Percentiles rank a stretch among this genome's conserved stretches.
These are phyloP conservation scores for Ginglymostoma cirratum DNA, from an alignment of 2,113 vertebrate genomes.

Conservation along the genomic window DNA sequence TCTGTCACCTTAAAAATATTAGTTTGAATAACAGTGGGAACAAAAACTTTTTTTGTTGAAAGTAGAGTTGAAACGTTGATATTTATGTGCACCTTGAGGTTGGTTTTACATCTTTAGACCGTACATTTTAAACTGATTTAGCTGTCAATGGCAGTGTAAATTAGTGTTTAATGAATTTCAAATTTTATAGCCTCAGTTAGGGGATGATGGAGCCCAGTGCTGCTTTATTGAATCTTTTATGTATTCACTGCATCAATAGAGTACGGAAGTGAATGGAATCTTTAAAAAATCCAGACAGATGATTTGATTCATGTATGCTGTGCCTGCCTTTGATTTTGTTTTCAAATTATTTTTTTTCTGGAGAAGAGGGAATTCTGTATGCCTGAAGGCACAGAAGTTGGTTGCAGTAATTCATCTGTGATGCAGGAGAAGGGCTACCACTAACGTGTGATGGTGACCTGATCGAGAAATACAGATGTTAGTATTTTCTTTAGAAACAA, in stretches of 20 bases:
- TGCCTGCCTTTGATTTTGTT: constrained; percentile 32
- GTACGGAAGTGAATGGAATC: constrained; percentile 20
- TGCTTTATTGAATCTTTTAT: not conserved
- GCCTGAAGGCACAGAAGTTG: not conserved
- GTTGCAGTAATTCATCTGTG: constrained; percentile 25
- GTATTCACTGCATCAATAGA: not conserved
- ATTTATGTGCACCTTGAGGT: not conserved
- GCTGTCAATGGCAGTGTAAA: not conserved
- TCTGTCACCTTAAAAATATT: not conserved
- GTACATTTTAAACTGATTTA: constrained; percentile 10
- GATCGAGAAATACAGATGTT: not conserved
- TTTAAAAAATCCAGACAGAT: constrained; percentile 30
- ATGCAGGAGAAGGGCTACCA: not conserved
- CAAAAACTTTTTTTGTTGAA: not conserved
- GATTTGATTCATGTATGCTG: constrained; percentile 11
- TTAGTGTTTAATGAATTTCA: constrained; percentile 30
- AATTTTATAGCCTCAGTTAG: constrained; percentile 1
- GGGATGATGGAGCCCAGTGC: constrained; percentile 3
- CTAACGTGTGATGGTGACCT: not conserved
- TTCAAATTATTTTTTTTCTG: constrained; percentile 26
- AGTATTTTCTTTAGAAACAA: not conserved
- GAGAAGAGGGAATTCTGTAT: not conserved
- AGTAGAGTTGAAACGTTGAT: not conserved
- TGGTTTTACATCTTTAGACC: not conserved
- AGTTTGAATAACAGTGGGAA: not conserved